Base-by-base conservation (phyloP, 2,797 vertebrate species). In the Myoxocephalus aenaeus region DNA sequence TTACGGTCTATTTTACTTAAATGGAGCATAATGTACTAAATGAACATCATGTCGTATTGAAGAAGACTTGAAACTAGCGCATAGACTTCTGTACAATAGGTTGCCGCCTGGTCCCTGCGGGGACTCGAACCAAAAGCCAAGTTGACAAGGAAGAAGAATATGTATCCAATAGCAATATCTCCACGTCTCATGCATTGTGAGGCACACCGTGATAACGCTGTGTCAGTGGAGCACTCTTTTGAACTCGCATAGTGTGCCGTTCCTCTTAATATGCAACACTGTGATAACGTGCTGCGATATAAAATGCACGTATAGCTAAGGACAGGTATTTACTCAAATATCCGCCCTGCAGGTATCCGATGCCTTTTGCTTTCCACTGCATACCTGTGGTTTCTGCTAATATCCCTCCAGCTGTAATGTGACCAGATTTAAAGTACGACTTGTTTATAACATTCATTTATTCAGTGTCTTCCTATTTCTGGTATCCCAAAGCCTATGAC, bases 401-500 rank as follows among this genome's bases (percentile, higher is more conserved):
- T 58, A 40, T 22, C 38, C 12, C 15, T 61, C 0, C n/a, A 36
- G 22, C 27, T n/a, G 44, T 70, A 32, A 32, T 34, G 29, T 38
- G 3, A 1, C 14, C 44, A 4, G 3, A 62, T 65, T 61, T 18
- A 7, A 66, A 59, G 15, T 14, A 14, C 17, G 0, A n/a, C 7
- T 67, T 65, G n/a, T 36, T 34, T 63, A 46, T 10, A 20, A 20
- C 6, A 7, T 44, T 10, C n/a, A 54, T 59, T 75, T 63, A 48
- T 70, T 22, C 38, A 18, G 7, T 6, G 1, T 50, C 5, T 65
- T 57, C n/a, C 1, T 46, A 48, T 62, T 50, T 22, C 22, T 36
- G 3, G 40, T 63, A n/a, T 29, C 36, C 38, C 15, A 32, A 50
- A 70, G 65, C 65, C n/a, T 34, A 9, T 77, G 20, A 48, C 54